A percentile compares a stretch with the other conserved stretches of the same genome.
Evolutionary conservation across 1,140 invertebrate species (phyloP).

Genomic region (Hestina assimilis): DNA sequence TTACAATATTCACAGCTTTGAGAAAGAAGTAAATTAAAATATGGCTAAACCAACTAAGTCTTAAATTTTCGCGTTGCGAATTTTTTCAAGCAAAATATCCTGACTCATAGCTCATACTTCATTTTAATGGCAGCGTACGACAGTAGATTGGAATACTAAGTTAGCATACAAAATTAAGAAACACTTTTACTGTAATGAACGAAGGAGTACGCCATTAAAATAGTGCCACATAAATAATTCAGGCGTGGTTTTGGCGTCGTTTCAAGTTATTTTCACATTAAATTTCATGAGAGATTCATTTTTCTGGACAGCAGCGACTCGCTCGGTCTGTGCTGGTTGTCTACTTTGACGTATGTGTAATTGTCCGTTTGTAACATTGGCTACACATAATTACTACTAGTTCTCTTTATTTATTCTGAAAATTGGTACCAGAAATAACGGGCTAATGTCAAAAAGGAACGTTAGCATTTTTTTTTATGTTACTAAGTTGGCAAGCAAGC

Average conservation of each 20-base stretch:
- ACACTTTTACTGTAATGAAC: conserved; percentile 70
- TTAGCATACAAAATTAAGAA: conserved; percentile 71
- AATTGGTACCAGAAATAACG: too few relatives aligned
- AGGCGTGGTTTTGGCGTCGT: conserved; percentile 70
- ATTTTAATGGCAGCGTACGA: conserved; percentile 35
- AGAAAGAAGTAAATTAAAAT: conserved; percentile 3
- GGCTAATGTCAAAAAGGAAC: too few relatives aligned
- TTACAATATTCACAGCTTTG: too few relatives aligned
- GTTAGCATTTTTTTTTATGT: too few relatives aligned
- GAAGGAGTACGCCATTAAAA: conserved; percentile 71
- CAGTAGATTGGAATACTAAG: conserved; percentile 32
- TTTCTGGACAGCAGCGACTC: conserved; percentile 58
- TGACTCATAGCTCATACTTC: conserved; percentile 30
- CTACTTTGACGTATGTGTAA: conserved; percentile 25
- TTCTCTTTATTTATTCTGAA: too few relatives aligned
- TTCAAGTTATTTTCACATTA: conserved; percentile 77
- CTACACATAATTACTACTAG: too few relatives aligned
- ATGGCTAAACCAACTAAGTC: conserved; percentile 9
- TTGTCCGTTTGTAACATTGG: conserved; percentile 43
- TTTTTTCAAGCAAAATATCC: conserved; percentile 13
- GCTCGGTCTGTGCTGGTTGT: conserved; percentile 8
- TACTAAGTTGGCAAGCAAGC: too few relatives aligned
- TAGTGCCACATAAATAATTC: conserved; percentile 75
- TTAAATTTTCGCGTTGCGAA: conserved; percentile 14
- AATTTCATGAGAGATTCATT: conserved; percentile 76